Evolutionary conservation across 2,888 invertebrate genomes (phyloP).

Genomic region (Physocephala rufipes): DNA sequence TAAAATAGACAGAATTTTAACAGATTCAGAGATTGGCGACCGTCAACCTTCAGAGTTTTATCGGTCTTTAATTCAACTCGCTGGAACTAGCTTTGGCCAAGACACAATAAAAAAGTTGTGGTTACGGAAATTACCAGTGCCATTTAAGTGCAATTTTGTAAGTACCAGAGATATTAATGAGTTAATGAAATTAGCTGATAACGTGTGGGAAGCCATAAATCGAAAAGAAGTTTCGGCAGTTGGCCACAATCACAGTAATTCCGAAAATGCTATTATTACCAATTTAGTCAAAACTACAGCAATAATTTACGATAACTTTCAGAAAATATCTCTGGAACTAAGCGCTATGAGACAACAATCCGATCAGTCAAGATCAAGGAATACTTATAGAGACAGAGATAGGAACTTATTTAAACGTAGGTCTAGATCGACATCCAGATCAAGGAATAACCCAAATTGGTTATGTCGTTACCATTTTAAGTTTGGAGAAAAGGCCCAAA

Average conservation of each 20-base stretch:
- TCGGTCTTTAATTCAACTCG: no score
- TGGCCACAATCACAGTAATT: background rate
- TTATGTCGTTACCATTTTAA: background rate
- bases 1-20: no score
- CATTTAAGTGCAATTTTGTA: background rate
- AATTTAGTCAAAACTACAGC: background rate
- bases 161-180: background rate
- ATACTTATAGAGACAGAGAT: no score
- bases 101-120: background rate
- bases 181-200: conserved; percentile 1
- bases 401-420: no score
- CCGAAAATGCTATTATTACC: background rate
- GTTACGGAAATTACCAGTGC: background rate
- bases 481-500: background rate
- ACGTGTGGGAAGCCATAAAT: background rate
- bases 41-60: no score
- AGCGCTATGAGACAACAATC: no score
- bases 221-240: background rate
- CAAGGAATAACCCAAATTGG: background rate
- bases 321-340: no score
- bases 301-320: no score
- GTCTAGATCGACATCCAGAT: no score
- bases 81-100: background rate
- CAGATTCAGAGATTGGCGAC: no score
- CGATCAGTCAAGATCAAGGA: no score